Conservation (phyloP, 2,888 invertebrate species). For the Lepidonotus clava region DNA sequence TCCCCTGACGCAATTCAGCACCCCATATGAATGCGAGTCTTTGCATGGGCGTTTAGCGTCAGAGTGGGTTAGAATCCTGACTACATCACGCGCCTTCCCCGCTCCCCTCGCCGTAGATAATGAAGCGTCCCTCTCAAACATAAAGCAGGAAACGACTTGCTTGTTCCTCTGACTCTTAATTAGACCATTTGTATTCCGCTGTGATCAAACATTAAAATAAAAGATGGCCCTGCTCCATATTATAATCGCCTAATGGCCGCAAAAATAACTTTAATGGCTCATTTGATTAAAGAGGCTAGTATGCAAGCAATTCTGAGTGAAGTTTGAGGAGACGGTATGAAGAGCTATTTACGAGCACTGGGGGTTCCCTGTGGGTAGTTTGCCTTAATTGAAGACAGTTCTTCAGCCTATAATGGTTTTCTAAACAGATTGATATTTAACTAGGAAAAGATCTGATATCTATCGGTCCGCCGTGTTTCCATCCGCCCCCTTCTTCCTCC, state of each 20-base stretch:
- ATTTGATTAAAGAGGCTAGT: conserved; percentile 54
- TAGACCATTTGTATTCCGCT: conserved; percentile 53
- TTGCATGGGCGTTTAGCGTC: too few species aligned
- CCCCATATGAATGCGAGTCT: too few species aligned
- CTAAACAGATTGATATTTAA: conserved; percentile 45
- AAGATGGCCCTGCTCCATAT: conserved; percentile 52
- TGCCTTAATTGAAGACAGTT: conserved; percentile 41
- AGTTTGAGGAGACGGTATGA: conserved; percentile 41
- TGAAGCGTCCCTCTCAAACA: conserved; percentile 17
- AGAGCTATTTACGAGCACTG: conserved; percentile 45
- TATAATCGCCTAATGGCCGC: conserved; percentile 49
- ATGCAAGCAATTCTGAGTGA: conserved; percentile 50
- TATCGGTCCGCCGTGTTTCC: background rate
- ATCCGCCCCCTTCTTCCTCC: background rate
- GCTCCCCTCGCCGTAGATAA: background rate
- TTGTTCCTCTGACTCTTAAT: conserved; percentile 49
- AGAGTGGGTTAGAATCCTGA: too few species aligned
- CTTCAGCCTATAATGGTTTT: conserved; percentile 19
- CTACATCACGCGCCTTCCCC: too few species aligned
- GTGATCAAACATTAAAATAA: conserved; percentile 54
- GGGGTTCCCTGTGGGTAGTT: conserved; percentile 38
- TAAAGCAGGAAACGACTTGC: conserved; percentile 47
- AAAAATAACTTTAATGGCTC: conserved; percentile 51
- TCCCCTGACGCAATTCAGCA: too few species aligned
- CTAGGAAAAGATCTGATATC: conserved; percentile 41